Evolutionary conservation across 2,797 vertebrate genomes (phyloP), one percentile per base, ranked within the genome.

Genomic region (Adrianichthys oophorus): DNA sequence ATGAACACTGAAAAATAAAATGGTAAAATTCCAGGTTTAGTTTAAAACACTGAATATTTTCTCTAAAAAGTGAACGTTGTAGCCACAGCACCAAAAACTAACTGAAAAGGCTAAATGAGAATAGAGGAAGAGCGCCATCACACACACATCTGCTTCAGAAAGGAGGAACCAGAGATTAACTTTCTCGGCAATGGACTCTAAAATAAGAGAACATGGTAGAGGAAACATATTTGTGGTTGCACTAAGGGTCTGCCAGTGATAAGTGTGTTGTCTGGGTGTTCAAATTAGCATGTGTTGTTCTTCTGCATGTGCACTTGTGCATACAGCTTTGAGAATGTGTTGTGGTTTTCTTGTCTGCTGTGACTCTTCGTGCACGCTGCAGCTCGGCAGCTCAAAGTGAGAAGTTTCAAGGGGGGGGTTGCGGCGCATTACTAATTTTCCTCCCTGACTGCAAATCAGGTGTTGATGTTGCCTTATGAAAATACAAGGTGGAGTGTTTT

Each of bases 201-300:
- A 89, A 91, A 90, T 87, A 88, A 88, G 80, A 88, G 74, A 79
- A 85, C 72, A 89, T 86, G 89, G 83, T 90, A 90, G 79, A 85
- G 86, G 85, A 87, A 89, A 86, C 60, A 51, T 56, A 51, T 37
- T 19, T 82, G 85, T 52, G 80, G 83, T 87, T 84, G 64, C 51
- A 75, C 47, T 52, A 59, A 57, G 72, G 52, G 69, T 78, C 76
- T 64, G 52, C 23, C 46, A 18, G 61, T 60, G 79, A 57, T 58
- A 47, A 44, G 71, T 53, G 46, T 51, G 61, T 41, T 64, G 32
- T 26, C 16, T 41, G 57, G 48, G 68, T 37, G 52, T 32, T 21
- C 24, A 43, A 56, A 57, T 56, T 6, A 62, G 55, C 56, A 46
- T 56, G 51, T 59, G 48, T 40, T 43, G 48, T 59, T 68, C 51